phyloP scores from a whole-genome alignment of 2,888 invertebrate genomes.

The Monopis laevigella region DNA sequence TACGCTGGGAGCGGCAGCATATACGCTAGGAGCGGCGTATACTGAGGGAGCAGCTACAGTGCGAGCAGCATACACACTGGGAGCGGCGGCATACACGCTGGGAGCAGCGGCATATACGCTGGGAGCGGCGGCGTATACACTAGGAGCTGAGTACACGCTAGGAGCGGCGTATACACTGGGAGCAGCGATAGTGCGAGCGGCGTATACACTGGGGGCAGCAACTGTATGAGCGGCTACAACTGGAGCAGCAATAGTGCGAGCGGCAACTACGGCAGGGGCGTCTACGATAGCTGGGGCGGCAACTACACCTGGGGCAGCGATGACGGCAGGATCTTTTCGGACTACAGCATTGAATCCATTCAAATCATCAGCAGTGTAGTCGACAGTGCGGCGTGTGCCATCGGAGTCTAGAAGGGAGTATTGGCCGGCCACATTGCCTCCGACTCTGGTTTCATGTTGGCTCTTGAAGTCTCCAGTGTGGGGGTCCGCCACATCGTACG shows the following conservation, averaged over 20 bases:
- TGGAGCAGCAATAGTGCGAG: slow-evolving; percentile 20
- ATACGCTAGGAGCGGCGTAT: slow-evolving; percentile 18
- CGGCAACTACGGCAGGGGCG: slow-evolving; percentile 29
- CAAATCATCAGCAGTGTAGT: slow-evolving; percentile 65
- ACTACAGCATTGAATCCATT: slow-evolving; percentile 69
- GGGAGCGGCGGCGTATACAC: slow-evolving; percentile 19
- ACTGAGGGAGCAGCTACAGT: slow-evolving; percentile 22
- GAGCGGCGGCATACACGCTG: slow-evolving; percentile 20
- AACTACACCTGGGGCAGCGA: slow-evolving; percentile 33
- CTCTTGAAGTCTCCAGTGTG: slow-evolving; percentile 67
- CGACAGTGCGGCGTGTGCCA: slow-evolving; percentile 64
- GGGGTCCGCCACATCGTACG: slow-evolving; percentile 66
- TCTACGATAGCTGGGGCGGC: slow-evolving; percentile 32
- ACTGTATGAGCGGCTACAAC: slow-evolving; percentile 21
- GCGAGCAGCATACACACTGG: slow-evolving; percentile 24
- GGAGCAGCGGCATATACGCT: slow-evolving; percentile 21
- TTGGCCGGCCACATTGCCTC: slow-evolving; percentile 62
- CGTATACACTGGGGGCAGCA: slow-evolving; percentile 4
- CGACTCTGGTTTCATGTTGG: slow-evolving; percentile 62
- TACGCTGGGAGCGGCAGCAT: slow-evolving; percentile 16
- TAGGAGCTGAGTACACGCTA: slow-evolving; percentile 4
- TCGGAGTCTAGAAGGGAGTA: slow-evolving; percentile 66
- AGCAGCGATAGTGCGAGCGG: slow-evolving; percentile 15
- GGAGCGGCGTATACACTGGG: slow-evolving; percentile 20
- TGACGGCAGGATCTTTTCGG: slow-evolving; percentile 54